Base-by-base conservation (phyloP, 1,140 invertebrate species). In the Stenopsyche tienmushanensis region DNA sequence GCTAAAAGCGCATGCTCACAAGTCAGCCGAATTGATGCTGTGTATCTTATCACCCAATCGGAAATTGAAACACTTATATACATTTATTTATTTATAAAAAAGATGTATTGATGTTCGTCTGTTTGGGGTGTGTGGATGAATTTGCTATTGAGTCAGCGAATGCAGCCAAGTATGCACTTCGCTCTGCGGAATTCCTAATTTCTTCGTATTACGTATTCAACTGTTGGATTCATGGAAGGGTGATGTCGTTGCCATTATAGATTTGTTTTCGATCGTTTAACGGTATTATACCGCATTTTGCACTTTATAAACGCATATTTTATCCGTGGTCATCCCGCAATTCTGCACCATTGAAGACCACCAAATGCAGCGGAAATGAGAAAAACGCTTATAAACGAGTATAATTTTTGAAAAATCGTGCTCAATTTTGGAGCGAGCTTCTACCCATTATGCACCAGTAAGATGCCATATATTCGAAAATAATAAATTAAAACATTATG, bases 121-220 rank as follows among this genome's bases (percentile, higher is more conserved):
- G 29, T 13, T 34, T 13, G 29, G 29, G 29, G 13, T 26, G 58
- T 21, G 15, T 50, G 42, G 25, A 50, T 45, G 44, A 24, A 60
- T 2, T 34, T 25, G 34, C 18, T 50, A 53, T 53, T 53, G 50
- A 53, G 50, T 20, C 50, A 23, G 17, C 17, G 45, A 62, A 47
- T 49, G 47, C 47, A 49, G 18, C 17, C n/a, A 23, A 20, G 59
- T 50, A 15, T 41, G 13, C 42, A 47, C 57, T 21, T 62, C 20
- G 34, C 45, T 42, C 24, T 53, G 15, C 20, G 59, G 64, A 69
- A 69, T 69, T 69, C 62, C 67, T 64, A 64, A 66, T 69, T 69
- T 47, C 39, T 50, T 20, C 39, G 45, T 41, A 69, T 69, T 69
- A 65, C 59, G 67, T 69, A 69, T 66, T 69, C 67, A 66, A 25